Conservation (phyloP, 2,113 vertebrate species). For the Xenus cinereus region DNA sequence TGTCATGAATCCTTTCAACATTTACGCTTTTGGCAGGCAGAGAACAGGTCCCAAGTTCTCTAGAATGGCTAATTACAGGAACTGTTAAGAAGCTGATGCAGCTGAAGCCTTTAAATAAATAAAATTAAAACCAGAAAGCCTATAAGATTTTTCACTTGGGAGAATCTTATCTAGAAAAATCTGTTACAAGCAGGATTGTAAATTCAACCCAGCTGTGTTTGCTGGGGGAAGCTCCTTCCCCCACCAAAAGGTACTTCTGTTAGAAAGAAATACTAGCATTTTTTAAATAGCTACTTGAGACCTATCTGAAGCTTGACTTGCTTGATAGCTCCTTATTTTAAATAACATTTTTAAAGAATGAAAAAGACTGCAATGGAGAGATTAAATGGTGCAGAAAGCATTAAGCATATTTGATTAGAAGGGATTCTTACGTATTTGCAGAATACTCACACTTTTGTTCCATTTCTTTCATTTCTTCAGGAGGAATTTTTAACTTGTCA, state of each 20-base stretch:
- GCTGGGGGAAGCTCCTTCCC: too few species aligned
- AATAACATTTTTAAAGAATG: neutral
- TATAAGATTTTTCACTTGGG: neutral
- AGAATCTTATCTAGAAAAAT: neutral
- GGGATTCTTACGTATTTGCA: neutral
- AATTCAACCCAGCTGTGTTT: neutral
- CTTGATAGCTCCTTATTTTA: neutral
- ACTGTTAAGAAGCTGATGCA: neutral
- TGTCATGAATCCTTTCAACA: neutral
- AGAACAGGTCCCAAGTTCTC: neutral
- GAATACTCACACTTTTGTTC: conserved; percentile 90
- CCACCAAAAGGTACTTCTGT: neutral
- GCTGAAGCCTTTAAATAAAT: neutral
- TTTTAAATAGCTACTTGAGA: neutral
- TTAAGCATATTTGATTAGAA: neutral
- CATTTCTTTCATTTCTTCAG: conserved; percentile 94
- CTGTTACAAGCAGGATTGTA: neutral
- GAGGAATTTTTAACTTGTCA: conserved; percentile 93
- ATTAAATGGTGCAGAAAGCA: conserved; percentile 42
- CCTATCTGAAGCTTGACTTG: neutral
- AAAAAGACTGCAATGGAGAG: neutral
- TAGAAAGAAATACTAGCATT: neutral
- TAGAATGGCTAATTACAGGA: neutral
- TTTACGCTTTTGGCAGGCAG: neutral
- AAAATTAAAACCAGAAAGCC: neutral